Conservation (phyloP, 2,113 vertebrate species). For the Thomomys bottae region DNA sequence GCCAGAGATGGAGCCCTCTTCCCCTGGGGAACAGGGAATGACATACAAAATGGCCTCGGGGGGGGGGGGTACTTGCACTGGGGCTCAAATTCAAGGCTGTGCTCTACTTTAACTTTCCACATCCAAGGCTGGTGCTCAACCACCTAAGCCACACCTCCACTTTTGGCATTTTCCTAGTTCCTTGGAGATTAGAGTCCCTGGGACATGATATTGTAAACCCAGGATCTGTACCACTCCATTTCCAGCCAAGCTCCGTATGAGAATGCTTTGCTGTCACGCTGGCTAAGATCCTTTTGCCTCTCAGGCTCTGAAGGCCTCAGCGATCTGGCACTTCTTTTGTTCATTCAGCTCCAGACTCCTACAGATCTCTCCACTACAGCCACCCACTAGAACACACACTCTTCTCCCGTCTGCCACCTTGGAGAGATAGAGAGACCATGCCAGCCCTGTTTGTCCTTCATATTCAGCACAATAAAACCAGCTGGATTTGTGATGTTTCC, state of each 20-base stretch:
- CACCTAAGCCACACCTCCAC: too few relatives aligned
- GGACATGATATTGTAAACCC: too few relatives aligned
- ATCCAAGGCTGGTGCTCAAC: too few relatives aligned
- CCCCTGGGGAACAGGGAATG: not conserved
- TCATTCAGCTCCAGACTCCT: too few relatives aligned
- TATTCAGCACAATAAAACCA: not conserved
- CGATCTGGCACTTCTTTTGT: not conserved
- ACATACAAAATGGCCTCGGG: not conserved
- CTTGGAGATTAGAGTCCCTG: too few relatives aligned
- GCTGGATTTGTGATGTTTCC: not conserved
- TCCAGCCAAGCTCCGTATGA: too few relatives aligned
- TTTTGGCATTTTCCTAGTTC: too few relatives aligned
- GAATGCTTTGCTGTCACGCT: too few relatives aligned
- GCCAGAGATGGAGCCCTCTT: not conserved
- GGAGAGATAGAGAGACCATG: not conserved
- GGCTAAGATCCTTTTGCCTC: not conserved
- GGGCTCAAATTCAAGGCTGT: not conserved
- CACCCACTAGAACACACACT: accelerated
- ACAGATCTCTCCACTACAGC: too few relatives aligned
- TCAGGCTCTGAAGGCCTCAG: not conserved
- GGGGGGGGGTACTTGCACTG: too few relatives aligned
- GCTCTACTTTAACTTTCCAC: too few relatives aligned
- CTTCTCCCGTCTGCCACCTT: not conserved
- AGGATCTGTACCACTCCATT: too few relatives aligned
- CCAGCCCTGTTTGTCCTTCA: not conserved